A percentile compares a stretch with the other conserved stretches of the same genome.
Evolutionary conservation across 2,888 invertebrate species (phyloP).

Genomic region (Escarpia spicata): DNA sequence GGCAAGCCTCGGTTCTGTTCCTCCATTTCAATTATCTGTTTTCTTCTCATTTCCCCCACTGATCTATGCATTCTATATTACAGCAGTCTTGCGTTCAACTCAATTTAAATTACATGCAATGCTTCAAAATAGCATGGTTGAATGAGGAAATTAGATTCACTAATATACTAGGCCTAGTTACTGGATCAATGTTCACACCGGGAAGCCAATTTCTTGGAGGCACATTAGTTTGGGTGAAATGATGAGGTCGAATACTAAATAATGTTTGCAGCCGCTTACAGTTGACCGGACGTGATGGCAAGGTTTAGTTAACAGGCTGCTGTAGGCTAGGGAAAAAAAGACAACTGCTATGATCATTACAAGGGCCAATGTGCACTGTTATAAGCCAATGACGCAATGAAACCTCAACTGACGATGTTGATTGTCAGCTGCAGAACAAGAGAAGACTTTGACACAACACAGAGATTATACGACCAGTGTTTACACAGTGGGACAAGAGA

Average conservation of each 20-base stretch:
- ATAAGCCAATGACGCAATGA: not conserved
- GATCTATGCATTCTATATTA: not conserved
- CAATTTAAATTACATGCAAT: not conserved
- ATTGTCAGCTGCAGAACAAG: not conserved
- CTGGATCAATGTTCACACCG: not conserved
- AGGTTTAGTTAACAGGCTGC: no score
- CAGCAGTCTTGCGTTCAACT: not conserved
- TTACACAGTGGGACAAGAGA: not conserved
- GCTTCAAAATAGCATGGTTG: not conserved
- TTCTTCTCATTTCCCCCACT: no score
- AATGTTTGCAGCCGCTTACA: not conserved
- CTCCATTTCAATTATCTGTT: no score
- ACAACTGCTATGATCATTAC: no score
- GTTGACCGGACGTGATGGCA: not conserved
- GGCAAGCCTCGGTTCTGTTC: no score
- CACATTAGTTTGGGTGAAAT: not conserved
- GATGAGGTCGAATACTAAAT: not conserved
- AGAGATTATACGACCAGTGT: not conserved
- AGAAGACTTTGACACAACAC: constrained; percentile 12
- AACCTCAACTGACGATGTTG: not conserved
- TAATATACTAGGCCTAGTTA: not conserved
- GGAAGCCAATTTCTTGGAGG: not conserved
- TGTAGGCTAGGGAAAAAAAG: no score
- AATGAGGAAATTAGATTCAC: not conserved
- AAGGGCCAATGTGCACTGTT: no score